Base-by-base conservation (phyloP, 2,113 vertebrate genomes). In the Heptranchias perlo region DNA sequence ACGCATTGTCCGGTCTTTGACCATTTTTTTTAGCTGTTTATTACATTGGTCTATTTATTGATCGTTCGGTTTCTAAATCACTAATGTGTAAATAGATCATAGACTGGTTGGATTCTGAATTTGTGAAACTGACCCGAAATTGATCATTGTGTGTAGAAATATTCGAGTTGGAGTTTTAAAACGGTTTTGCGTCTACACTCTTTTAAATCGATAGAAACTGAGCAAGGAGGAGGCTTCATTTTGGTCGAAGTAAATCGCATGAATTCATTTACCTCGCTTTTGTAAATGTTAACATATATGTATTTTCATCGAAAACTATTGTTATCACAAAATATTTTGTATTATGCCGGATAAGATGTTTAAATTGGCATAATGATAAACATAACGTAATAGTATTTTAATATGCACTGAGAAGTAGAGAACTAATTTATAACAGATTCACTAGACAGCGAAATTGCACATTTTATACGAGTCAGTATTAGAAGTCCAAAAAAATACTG, bases 91-190 rank as follows among this genome's bases (percentile, higher is more conserved):
- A 82, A 54, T 52, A 61, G 28, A 61, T 58, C 28, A 2, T 14
- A n/a, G 18, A 3, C 25, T 69, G 93, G 39, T 6, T 95, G 89
- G 6, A 25, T 49, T 67, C 93, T 49, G 64, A 67, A 65, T 52
- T 69, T 6, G 94, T 95, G 25, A 95, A 95, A 52, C 94, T 95
- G 47, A 95, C 47, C 64, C 44, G 23, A 69, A 95, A 95, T 95
- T 67, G 25, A 49, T 73, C 23, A 52, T 23, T 39, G 4, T 61
- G 0, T 94, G 93, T 94, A 64, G 62, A 65, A 94, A 47, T 87
- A 10, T 25, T 87, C n/a, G 8, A 47, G 18, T 31, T 95, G 65
- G 11, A 18, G 31, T 47, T 47, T 67, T 13, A 65, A 64, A 65
- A 44, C 23, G 4, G 39, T 44, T 54, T 64, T 23, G 91, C n/a